Evolutionary conservation across 2,888 invertebrate genomes (phyloP).

Genomic region (Mythimna impura): DNA sequence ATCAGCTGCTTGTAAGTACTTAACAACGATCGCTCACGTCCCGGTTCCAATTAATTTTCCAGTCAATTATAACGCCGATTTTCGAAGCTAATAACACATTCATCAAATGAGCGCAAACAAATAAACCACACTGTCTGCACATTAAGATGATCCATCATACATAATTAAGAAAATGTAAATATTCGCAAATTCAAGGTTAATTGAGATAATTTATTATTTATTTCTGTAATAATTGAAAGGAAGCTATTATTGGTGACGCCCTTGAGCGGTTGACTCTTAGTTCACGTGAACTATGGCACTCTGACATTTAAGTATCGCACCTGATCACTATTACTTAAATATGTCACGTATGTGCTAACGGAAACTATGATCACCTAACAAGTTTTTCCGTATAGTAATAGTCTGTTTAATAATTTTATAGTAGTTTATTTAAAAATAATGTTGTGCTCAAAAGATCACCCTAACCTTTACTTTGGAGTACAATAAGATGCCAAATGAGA

Average conservation of each 20-base stretch:
- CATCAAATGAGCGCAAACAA: slow-evolving; percentile 17
- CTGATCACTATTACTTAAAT: slow-evolving; percentile 18
- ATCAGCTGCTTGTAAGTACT: slow-evolving; percentile 17
- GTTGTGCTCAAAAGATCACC: not conserved
- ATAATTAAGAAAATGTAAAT: slow-evolving; percentile 26
- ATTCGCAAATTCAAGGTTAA: slow-evolving; percentile 49
- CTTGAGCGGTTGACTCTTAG: slow-evolving; percentile 53
- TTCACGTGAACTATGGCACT: slow-evolving; percentile 52
- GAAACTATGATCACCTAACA: slow-evolving; percentile 27
- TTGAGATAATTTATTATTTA: slow-evolving; percentile 47
- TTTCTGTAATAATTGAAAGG: slow-evolving; percentile 55
- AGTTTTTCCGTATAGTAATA: not conserved
- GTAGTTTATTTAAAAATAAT: not conserved
- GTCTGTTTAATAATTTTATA: too few species aligned
- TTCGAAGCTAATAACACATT: slow-evolving; percentile 4
- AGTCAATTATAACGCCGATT: slow-evolving; percentile 32
- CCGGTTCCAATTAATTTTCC: slow-evolving; percentile 39
- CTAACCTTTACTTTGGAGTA: not conserved
- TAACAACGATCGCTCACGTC: slow-evolving; percentile 25
- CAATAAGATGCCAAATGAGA: slow-evolving; percentile 4
- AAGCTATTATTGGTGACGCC: slow-evolving; percentile 53
- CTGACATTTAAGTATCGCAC: slow-evolving; percentile 48
- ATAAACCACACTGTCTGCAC: slow-evolving; percentile 1
- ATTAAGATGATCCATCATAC: slow-evolving; percentile 22
- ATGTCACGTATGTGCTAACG: slow-evolving; percentile 37